Percentiles rank a stretch among this genome's conserved stretches.
Evolutionary conservation across 2,797 vertebrate species (phyloP).

Genomic region (Trachurus trachurus): DNA sequence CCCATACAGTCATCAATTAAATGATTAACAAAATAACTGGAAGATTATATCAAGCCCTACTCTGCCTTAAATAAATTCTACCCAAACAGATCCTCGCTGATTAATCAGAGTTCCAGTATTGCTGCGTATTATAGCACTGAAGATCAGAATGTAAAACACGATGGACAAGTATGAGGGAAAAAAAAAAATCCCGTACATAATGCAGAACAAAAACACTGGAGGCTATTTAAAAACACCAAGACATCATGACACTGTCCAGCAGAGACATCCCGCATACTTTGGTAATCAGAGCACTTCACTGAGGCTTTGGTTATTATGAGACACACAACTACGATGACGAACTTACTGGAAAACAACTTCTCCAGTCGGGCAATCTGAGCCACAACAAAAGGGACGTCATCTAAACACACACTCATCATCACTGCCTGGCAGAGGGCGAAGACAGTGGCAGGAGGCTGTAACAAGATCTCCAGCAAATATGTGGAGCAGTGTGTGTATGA

Average conservation of each 20-base stretch:
- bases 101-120: background rate
- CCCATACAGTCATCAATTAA: background rate
- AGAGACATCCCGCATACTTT: conserved; percentile 32
- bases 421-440: conserved; percentile 46
- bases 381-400: conserved; percentile 38
- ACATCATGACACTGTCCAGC: conserved; percentile 13
- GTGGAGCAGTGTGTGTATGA: conserved; percentile 32
- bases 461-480: conserved; percentile 56
- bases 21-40: background rate
- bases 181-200: background rate
- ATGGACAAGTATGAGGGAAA: background rate
- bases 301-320: conserved; percentile 50
- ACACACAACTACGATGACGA: conserved; percentile 40
- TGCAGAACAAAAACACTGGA: background rate
- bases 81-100: background rate
- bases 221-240: conserved; percentile 12
- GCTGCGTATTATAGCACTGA: background rate
- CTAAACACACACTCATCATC: conserved; percentile 9
- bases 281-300: conserved; percentile 28
- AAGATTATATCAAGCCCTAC: background rate
- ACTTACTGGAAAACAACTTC: conserved; percentile 59
- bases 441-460: conserved; percentile 53
- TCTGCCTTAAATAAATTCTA: background rate
- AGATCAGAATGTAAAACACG: background rate
- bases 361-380: conserved; percentile 36